Evolutionary conservation across 2,113 vertebrate species (phyloP).

Genomic region (Leptobrachium ailaonicum): DNA sequence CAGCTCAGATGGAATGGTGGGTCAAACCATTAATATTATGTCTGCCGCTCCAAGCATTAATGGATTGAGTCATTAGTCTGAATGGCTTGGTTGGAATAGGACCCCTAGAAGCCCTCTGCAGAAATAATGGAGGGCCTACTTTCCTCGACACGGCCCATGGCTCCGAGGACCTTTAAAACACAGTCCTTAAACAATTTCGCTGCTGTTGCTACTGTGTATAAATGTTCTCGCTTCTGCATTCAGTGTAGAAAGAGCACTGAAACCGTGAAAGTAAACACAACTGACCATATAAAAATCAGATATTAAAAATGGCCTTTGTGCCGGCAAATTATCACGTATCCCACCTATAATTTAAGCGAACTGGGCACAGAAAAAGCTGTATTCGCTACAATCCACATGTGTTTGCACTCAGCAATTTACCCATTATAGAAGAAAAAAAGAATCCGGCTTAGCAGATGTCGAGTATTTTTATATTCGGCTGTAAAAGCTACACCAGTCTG

Average conservation of each 20-base stretch:
- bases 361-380: neutral
- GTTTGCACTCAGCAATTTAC: conserved; percentile 1
- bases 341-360: conserved; percentile 11
- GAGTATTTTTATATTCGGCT: neutral
- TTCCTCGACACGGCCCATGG: too few species aligned
- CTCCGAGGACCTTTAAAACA: too few species aligned
- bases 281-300: neutral
- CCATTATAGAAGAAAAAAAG: conserved; percentile 5
- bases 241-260: neutral
- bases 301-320: conserved; percentile 7
- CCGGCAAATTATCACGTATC: neutral
- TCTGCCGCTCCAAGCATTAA: too few species aligned
- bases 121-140: too few species aligned
- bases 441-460: neutral
- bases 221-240: too few species aligned
- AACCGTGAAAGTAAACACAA: neutral
- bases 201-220: too few species aligned
- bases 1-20: too few species aligned
- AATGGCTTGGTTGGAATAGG: too few species aligned
- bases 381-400: neutral
- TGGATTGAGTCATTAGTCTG: too few species aligned
- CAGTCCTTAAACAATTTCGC: too few species aligned
- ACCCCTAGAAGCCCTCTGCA: too few species aligned
- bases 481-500: neutral
- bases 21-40: too few species aligned